Base-by-base conservation (phyloP, 2,888 invertebrate species). In the Troides oblongomaculatus region DNA sequence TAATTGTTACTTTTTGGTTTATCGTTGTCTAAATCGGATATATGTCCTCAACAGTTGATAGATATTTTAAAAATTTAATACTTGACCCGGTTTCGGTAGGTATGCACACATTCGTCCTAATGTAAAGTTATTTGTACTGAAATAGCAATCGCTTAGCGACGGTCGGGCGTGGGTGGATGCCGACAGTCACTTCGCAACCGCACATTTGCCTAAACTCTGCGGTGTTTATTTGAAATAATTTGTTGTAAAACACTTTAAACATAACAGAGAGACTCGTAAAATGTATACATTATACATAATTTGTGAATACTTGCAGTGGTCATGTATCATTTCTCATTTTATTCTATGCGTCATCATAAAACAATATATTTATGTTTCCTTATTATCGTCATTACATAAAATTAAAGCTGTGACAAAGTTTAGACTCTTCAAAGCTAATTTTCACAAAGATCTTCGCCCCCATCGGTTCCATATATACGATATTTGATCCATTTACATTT, bases 71-170 rank as follows among this genome's bases (percentile, higher is more conserved):
- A 85, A 81, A 77, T 77, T 76, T 74, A 75, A 71, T 69, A 76
- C 30, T 71, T 73, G 85, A 82, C 83, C 85, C 73, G 76, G 78
- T 81, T 87, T 81, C 73, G 68, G 68, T 78, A 79, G 77, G 77
- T 75, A 76, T 72, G 77, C 76, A 70, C 73, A 71, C 18, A 76
- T 74, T 79, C 75, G 68, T 68, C 75, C 78, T 80, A 79, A 79
- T 82, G 78, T 76, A 77, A 72, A 73, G 74, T 73, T 72, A 73
- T 62, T 74, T 23, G 23, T 23, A 58, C 77, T 77, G 79, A 86
- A 87, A 86, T 86, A 84, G 77, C 80, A 70, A 79, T 78, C 77
- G 80, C 82, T 80, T 79, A 81, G 77, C 75, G 53, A 23, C 68
- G 72, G 71, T 61, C 67, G 70, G 65, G 71, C 63, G 81, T 81